phyloP scores from a whole-genome alignment of 2,113 vertebrate species.

The Lasiurus borealis region DNA sequence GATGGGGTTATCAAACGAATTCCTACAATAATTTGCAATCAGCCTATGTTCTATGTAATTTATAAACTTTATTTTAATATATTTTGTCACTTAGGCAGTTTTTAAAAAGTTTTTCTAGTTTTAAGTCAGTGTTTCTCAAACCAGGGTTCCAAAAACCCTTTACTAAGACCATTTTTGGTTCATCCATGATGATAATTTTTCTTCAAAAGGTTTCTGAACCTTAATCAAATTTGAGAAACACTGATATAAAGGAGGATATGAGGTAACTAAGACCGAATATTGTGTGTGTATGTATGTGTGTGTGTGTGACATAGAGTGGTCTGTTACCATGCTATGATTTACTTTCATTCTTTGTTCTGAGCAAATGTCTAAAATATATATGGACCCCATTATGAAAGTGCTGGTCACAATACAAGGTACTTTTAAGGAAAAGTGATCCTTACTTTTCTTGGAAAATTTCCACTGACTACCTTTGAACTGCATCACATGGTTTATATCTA shows the following conservation, averaged over 20 bases:
- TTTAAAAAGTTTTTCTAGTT: not conserved
- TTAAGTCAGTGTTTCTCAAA: constrained; percentile 49
- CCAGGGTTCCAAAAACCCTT: not conserved
- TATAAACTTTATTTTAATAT: constrained; percentile 5
- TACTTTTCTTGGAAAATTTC: not conserved
- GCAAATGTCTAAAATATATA: not conserved
- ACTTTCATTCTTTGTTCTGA: not conserved
- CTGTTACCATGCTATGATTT: not conserved
- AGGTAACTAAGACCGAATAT: not conserved
- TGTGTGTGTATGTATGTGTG: not conserved
- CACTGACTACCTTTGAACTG: not conserved
- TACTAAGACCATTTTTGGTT: not conserved
- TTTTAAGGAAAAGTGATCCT: not conserved
- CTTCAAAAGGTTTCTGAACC: not conserved
- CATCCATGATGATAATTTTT: not conserved
- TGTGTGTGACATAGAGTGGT: not conserved
- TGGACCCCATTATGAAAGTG: not conserved
- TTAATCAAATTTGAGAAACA: constrained; percentile 23
- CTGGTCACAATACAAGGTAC: not conserved
- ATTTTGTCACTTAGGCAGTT: not conserved
- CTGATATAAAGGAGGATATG: not conserved
- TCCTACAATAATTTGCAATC: not conserved
- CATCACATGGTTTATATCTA: not conserved
- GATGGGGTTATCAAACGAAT: not conserved
- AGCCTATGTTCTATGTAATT: not conserved